A percentile compares a stretch with the other conserved stretches of the same genome.
phyloP scores from a whole-genome alignment of 1,140 invertebrate genomes.

The Caerostris darwini region DNA sequence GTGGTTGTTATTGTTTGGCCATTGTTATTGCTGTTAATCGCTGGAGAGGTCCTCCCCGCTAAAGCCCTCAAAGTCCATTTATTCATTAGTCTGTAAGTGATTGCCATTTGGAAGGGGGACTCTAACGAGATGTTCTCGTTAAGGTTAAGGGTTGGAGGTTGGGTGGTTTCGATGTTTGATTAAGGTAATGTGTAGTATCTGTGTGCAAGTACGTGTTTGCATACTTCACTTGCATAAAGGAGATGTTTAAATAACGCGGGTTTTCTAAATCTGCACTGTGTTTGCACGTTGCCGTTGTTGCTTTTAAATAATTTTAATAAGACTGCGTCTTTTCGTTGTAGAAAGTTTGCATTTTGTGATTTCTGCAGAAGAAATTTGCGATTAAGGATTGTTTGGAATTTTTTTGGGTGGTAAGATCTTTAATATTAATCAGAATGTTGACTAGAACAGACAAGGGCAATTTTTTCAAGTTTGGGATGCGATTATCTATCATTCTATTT shows the following conservation, averaged over 20 bases:
- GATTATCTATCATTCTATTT: too few relatives aligned
- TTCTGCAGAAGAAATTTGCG: too few relatives aligned
- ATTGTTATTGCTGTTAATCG: constrained; percentile 75
- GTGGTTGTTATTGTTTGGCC: constrained; percentile 61
- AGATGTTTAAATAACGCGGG: not conserved
- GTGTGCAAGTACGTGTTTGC: not conserved
- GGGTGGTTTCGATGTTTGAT: not conserved
- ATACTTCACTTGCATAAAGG: not conserved
- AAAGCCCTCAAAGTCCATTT: constrained; percentile 67
- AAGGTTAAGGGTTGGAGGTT: constrained; percentile 8
- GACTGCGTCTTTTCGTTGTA: too few relatives aligned
- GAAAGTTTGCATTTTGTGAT: too few relatives aligned
- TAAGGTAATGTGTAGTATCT: not conserved
- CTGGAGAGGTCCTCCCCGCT: constrained; percentile 48
- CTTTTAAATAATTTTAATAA: too few relatives aligned
- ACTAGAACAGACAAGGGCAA: too few relatives aligned
- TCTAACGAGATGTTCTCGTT: not conserved
- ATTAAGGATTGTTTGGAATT: too few relatives aligned
- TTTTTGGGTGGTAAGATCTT: too few relatives aligned
- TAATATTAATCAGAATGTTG: too few relatives aligned
- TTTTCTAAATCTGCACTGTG: too few relatives aligned
- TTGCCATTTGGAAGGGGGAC: constrained; percentile 61
- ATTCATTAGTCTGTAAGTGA: constrained; percentile 75
- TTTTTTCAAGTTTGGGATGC: too few relatives aligned
- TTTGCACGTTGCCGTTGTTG: too few relatives aligned